Conservation (phyloP, 2,113 vertebrate species). For the Chelonoidis abingdonii region DNA sequence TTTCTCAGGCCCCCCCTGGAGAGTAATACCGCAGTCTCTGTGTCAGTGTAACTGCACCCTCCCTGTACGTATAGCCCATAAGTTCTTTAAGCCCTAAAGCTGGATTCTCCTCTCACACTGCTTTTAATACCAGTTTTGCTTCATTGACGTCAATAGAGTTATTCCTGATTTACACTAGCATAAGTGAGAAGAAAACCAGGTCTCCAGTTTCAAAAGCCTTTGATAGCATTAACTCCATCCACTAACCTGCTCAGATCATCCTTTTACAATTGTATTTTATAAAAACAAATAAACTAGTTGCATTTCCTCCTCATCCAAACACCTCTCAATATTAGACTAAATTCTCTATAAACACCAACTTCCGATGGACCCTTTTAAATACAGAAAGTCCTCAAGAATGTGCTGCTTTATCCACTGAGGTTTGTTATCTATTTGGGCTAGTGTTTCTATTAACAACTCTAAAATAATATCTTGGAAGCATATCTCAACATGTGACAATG, state of each 20-base stretch:
- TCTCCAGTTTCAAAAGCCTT: neutral
- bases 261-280: neutral
- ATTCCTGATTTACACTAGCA: neutral
- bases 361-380: neutral
- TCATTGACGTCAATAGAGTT: neutral
- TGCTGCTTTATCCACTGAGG: neutral
- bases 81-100: neutral
- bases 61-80: neutral
- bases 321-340: neutral
- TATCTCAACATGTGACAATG: neutral
- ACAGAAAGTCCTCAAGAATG: neutral
- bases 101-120: neutral
- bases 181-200: neutral
- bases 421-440: neutral
- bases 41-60: too few species aligned
- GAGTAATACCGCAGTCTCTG: accelerated
- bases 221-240: neutral
- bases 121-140: neutral
- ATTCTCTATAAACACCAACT: neutral
- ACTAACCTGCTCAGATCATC: neutral
- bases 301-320: neutral
- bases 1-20: neutral
- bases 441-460: neutral
- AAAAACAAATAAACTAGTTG: neutral
- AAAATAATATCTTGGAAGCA: neutral